These are phyloP conservation scores for Lycopodina hypogea DNA, from an alignment of 37 sponge, comb jelly and placozoan species.

Conservation along the genomic window DNA sequence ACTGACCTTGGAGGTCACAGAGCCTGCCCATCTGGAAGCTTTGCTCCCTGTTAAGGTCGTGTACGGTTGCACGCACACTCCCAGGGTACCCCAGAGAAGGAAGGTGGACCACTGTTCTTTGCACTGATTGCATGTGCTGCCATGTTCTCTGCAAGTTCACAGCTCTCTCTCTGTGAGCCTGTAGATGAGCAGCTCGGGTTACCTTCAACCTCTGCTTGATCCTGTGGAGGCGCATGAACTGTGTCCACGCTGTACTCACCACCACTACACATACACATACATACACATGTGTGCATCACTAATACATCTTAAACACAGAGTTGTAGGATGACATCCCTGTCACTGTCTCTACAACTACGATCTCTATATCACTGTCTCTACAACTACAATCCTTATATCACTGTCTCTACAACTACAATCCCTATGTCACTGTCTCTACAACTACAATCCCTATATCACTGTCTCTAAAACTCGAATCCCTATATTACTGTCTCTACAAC, in stretches of 20 bases:
- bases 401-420: too few relatives aligned
- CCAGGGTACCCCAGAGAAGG: slow-evolving; percentile 74
- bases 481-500: too few relatives aligned
- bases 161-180: not conserved
- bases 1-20: slow-evolving; percentile 61
- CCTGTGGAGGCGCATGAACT: slow-evolving; percentile 47
- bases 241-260: slow-evolving; percentile 79
- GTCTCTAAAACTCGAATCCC: too few relatives aligned
- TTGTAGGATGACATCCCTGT: too few relatives aligned
- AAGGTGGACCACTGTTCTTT: slow-evolving; percentile 77
- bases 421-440: too few relatives aligned
- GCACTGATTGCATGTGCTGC: slow-evolving; percentile 25
- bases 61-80: slow-evolving; percentile 45
- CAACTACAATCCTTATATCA: too few relatives aligned
- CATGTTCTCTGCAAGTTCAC: slow-evolving; percentile 48
- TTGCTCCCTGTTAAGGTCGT: slow-evolving; percentile 48
- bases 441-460: too few relatives aligned
- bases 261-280: slow-evolving; percentile 14
- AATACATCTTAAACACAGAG: too few relatives aligned
- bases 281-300: too few relatives aligned
- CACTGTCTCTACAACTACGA: too few relatives aligned
- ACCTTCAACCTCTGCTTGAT: slow-evolving; percentile 50
- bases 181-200: slow-evolving; percentile 33
- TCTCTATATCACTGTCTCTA: too few relatives aligned
- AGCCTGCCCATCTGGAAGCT: slow-evolving; percentile 80